phyloP scores from a whole-genome alignment of 2,888 invertebrate genomes.

The Chouioia cunea region DNA sequence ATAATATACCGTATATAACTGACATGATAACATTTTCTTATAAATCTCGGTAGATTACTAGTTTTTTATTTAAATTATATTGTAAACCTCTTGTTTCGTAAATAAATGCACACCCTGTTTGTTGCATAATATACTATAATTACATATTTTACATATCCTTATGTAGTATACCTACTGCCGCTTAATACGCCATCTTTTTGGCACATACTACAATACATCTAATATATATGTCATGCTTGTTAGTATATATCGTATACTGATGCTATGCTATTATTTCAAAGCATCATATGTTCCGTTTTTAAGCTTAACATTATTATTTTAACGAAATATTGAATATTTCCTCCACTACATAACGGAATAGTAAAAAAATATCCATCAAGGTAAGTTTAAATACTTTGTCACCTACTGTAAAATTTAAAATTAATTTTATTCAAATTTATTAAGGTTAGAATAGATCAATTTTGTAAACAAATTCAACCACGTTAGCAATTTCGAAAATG shows the following conservation, averaged over 20 bases:
- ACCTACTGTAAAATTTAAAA: not conserved
- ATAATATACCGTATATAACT: no score
- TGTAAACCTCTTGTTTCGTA: no score
- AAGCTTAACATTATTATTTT: conserved; percentile 1
- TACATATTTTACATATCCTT: no score
- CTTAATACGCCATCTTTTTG: no score
- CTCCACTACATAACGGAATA: not conserved
- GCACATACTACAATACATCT: not conserved
- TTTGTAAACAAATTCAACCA: conserved; percentile 32
- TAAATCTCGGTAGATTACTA: no score
- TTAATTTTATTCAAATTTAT: not conserved
- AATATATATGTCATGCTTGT: no score
- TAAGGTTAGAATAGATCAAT: conserved; percentile 35
- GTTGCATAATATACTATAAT: no score
- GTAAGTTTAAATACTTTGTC: conserved; percentile 7
- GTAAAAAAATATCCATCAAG: conserved; percentile 18
- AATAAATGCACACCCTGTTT: no score
- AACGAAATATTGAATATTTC: not conserved
- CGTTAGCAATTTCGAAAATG: not conserved
- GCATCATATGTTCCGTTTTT: conserved; percentile 5
- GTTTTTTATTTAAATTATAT: no score
- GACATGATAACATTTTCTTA: no score
- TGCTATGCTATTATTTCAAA: not conserved
- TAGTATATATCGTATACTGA: conserved; percentile 4
- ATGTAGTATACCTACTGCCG: no score